Evolutionary conservation across 2,888 invertebrate species (phyloP).

Genomic region (Electrophaes corylata): DNA sequence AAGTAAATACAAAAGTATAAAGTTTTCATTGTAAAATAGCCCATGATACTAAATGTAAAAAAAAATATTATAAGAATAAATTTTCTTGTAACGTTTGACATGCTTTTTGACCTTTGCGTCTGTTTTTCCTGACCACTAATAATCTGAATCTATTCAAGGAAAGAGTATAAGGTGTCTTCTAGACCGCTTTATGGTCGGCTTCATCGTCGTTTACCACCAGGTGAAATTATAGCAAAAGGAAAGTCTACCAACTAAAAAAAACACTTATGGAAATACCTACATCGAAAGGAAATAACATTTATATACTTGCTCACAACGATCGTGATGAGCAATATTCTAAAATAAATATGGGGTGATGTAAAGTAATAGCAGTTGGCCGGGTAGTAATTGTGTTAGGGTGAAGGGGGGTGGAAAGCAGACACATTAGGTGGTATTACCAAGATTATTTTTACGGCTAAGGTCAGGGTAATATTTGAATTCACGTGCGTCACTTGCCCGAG

Average conservation of each 20-base stretch:
- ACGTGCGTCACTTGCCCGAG: conserved; percentile 78
- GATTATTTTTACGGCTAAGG: conserved; percentile 73
- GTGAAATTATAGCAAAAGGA: too few species aligned
- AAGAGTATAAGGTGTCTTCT: too few species aligned
- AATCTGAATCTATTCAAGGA: too few species aligned
- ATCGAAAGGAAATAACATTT: not conserved
- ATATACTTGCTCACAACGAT: not conserved
- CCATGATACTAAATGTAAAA: not conserved
- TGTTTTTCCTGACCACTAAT: not conserved
- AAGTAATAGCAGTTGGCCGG: conserved; percentile 32
- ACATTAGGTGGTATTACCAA: conserved; percentile 58
- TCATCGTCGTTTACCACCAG: too few species aligned
- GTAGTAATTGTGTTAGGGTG: conserved; percentile 41
- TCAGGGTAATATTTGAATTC: conserved; percentile 76
- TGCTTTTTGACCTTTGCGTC: conserved; percentile 2
- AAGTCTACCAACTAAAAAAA: too few species aligned
- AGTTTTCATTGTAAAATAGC: not conserved
- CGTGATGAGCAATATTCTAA: not conserved
- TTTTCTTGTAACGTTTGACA: conserved; percentile 6
- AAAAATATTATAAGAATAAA: conserved; percentile 24
- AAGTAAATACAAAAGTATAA: conserved; percentile 43
- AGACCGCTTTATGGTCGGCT: too few species aligned
- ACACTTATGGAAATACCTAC: not conserved
- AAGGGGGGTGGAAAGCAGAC: conserved; percentile 46
- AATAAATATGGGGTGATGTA: not conserved